These are phyloP conservation scores for Drosophila neotestacea DNA, from an alignment of 2,888 invertebrate species.

Conservation along the genomic window DNA sequence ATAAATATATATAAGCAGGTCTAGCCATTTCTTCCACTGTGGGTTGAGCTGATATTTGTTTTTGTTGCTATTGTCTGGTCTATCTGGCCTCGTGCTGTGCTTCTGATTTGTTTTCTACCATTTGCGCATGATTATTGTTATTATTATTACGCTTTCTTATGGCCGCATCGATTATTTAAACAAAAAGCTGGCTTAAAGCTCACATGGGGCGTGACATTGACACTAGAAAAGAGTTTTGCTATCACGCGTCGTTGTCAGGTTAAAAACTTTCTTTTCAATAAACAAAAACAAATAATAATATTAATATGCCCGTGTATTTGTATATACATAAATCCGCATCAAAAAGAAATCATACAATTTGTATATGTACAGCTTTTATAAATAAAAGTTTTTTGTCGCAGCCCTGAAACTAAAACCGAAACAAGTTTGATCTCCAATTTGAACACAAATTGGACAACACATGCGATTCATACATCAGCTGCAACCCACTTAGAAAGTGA, in stretches of 20 bases:
- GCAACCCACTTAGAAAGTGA: constrained; percentile 68
- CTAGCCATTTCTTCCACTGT: too few species aligned
- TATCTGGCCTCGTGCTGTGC: constrained; percentile 17
- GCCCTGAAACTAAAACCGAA: constrained; percentile 33
- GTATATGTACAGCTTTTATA: constrained; percentile 20
- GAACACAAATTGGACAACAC: constrained; percentile 23
- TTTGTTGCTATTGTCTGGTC: constrained; percentile 3
- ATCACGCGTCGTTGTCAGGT: constrained; percentile 11
- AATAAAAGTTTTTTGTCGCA: constrained; percentile 15
- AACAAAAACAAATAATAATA: constrained; percentile 18
- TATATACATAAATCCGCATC: constrained; percentile 36
- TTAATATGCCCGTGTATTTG: constrained; percentile 17
- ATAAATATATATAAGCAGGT: too few species aligned
- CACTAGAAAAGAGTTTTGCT: constrained; percentile 49
- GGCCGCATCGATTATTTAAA: constrained; percentile 58
- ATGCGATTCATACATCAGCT: constrained; percentile 18
- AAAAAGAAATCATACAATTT: constrained; percentile 68
- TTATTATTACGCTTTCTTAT: constrained; percentile 65
- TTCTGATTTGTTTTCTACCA: constrained; percentile 61
- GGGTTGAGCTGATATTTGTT: neutral
- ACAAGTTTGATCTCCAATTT: constrained; percentile 51
- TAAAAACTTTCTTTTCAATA: constrained; percentile 72
- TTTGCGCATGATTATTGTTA: constrained; percentile 69
- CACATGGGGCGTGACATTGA: constrained; percentile 69
- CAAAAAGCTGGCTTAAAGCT: constrained; percentile 41